Evolutionary conservation across 2,113 vertebrate species (phyloP), one percentile per base, ranked within the genome.

Genomic region (Tragelaphus buxtoni): DNA sequence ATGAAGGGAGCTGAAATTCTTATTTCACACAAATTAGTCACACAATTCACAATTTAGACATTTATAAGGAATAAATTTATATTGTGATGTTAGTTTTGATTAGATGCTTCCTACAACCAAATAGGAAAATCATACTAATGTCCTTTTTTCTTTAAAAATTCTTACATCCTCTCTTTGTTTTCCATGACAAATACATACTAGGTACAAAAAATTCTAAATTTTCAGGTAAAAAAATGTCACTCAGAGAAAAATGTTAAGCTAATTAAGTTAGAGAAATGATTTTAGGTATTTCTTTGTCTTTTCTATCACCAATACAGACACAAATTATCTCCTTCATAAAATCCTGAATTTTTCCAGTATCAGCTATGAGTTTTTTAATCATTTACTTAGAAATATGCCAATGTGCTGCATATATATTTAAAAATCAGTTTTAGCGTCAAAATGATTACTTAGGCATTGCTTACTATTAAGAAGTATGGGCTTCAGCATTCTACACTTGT

Each of bases 11-110:
- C 1, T 84, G 93, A 92, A 93, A 90, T 96, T 95, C 94, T 98
- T 98, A 98, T 5, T 82, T 97, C 72, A 97, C 89, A 91, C 56
- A 89, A 98, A 98, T 93, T 79, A 93, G 32, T 89, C 93, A 90
- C 95, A 83, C 97, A 42, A 96, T 92, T 97, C 90, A 95, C 93
- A 97, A 63, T 16, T 91, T 91, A 90, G 5, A 72, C 14, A 93
- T 91, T 83, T 49, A 58, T 84, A 92, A 60, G 17, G 7, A 91
- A 76, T 7, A 61, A 13, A 95, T 61, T 58, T 1, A 86, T 90
- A 63, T 58, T 58, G 53, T 94, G 91, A 72, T 97, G 87, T 14
- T 94, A 96, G 49, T 97, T 93, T 42, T 95, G 22, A 97, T 32
- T 32, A 85, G 60, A 65, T 49, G 81, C 24, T 85, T 90, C 28